Percentiles rank a stretch among this genome's conserved stretches.
Evolutionary conservation across 2,113 vertebrate genomes (phyloP).

Genomic region (Lipophrys pholis): DNA sequence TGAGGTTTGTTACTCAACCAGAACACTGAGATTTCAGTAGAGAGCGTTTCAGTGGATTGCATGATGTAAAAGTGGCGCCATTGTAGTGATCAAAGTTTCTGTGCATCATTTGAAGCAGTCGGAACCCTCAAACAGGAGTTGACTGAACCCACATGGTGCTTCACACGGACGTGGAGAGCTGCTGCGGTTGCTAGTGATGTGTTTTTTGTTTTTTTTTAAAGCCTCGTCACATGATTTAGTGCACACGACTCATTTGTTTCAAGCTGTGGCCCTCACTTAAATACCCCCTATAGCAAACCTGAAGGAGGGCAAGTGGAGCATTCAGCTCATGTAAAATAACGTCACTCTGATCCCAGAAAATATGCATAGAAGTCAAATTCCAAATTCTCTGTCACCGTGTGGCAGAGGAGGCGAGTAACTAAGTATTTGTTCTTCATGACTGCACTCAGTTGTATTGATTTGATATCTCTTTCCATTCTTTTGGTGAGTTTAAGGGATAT

Average conservation of each 20-base stretch:
- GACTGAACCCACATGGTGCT: conserved; percentile 9
- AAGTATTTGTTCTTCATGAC: no score
- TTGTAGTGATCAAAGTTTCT: conserved; percentile 20
- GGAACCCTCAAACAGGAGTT: background rate
- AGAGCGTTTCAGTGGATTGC: conserved; percentile 42
- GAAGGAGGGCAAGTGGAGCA: background rate
- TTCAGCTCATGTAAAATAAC: no score
- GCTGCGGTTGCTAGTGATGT: conserved; percentile 20
- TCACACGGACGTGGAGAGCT: conserved; percentile 15
- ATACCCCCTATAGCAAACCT: background rate
- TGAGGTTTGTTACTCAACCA: conserved; percentile 18
- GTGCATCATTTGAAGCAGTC: background rate
- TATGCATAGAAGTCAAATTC: no score
- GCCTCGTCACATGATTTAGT: conserved; percentile 22
- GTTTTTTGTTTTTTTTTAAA: background rate
- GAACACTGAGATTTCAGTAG: background rate
- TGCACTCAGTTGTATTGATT: no score
- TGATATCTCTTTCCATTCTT: no score
- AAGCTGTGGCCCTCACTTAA: background rate
- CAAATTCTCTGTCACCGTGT: no score
- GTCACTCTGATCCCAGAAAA: no score
- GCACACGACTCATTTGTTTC: conserved; percentile 25
- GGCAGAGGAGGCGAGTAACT: no score
- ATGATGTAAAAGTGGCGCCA: conserved; percentile 49
- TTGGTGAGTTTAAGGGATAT: no score